Base-by-base conservation (phyloP, 2,888 invertebrate genomes). In the Pollenia labialis region DNA sequence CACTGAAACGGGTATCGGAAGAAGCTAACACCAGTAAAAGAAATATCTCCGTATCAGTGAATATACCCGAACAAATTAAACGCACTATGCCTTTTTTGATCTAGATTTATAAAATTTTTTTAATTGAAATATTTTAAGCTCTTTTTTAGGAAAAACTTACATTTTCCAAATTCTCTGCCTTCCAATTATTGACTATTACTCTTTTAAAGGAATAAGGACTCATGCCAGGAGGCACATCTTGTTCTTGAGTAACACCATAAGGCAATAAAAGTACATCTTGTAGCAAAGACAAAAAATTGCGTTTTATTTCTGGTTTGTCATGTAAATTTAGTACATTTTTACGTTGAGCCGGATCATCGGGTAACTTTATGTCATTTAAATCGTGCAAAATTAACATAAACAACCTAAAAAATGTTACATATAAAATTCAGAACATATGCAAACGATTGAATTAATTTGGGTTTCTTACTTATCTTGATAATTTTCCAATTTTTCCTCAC, bases 1-100 rank as follows among this genome's bases (percentile, higher is more conserved):
- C 97, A 93, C 96, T 97, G 92, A 97, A 98, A 87, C 98, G 94
- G 0, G 98, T 97, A 91, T 98, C 98, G 0, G 98, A 96, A 0
- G 97, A 97, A 2, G 97, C 98, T 8, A 98, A 95, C 10, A 98
- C 95, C 84, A 98, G 94, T 77, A 97, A 96, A 87, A 96, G 93
- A 32, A 97, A 94, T 44, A 97, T 95, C 83, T 97, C 97, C 40
- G 95, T 94, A 90, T 96, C 96, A 42, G 95, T 94, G 90, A 98
- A 96, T 56, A 97, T 95, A 69, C 97, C 97, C 88, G 96, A 95
- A 66, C 96, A 95, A 77, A 98, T 94, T 90, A 98, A 97, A 90
- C 97, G 97, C 3, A 98, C 96, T 89, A 97, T 95, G 46, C 96
- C 96, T 88, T 96, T 93, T 93, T 97, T 97, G 3, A 95, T 94